These are phyloP conservation scores for Limosa lapponica DNA, from an alignment of 2,797 vertebrate genomes.

Conservation along the genomic window DNA sequence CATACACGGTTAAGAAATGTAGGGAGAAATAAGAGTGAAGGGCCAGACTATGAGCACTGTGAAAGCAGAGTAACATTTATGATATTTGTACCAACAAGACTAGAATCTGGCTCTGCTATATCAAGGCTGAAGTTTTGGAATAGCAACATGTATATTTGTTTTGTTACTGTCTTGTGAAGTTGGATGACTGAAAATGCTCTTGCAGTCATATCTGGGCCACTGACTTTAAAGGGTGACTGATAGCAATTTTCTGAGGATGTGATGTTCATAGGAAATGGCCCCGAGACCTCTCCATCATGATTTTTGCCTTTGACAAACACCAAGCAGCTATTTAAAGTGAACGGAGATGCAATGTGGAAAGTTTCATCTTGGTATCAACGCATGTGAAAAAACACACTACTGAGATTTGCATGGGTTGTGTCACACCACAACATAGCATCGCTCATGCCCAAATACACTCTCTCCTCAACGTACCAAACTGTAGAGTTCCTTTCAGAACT, in stretches of 20 bases:
- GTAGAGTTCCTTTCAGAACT: not conserved
- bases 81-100: not conserved
- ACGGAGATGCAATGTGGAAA: not conserved
- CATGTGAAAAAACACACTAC: not conserved
- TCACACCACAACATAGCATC: rapidly evolving
- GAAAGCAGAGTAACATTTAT: not conserved
- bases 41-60: not conserved
- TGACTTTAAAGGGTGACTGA: not conserved
- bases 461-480: not conserved
- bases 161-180: not conserved
- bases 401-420: not conserved
- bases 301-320: not conserved
- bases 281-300: not conserved
- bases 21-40: not conserved
- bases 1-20: not conserved
- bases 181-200: not conserved
- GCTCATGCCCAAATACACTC: not conserved
- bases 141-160: not conserved
- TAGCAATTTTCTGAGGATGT: not conserved
- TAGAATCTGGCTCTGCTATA: not conserved
- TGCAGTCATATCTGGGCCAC: not conserved
- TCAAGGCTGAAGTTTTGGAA: not conserved
- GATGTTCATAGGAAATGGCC: not conserved
- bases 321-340: not conserved
- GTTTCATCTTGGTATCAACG: not conserved